phyloP scores from a whole-genome alignment of 1,140 invertebrate species.

The Odontomachus brunneus region DNA sequence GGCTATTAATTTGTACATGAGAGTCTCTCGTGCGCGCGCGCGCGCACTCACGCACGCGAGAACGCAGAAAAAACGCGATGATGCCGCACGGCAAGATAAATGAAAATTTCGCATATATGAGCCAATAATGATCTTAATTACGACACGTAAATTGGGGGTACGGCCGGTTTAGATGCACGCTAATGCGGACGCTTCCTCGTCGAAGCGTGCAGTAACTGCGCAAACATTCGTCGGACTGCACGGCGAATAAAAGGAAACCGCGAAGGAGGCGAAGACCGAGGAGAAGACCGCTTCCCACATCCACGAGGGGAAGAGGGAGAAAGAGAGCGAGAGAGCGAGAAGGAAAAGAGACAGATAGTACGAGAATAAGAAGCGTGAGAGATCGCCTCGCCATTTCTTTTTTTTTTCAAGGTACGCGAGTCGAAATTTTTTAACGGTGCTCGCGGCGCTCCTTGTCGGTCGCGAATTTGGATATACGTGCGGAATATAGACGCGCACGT shows the following conservation, averaged over 20 bases:
- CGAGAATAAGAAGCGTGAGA: conserved; percentile 9
- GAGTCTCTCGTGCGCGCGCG: conserved; percentile 6
- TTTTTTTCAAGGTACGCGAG: conserved; percentile 28
- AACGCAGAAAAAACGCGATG: conserved; percentile 28
- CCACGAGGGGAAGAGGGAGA: neutral
- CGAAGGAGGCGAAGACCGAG: neutral
- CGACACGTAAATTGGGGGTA: conserved; percentile 36
- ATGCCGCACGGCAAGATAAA: neutral
- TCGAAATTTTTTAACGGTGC: conserved; percentile 15
- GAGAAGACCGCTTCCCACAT: neutral
- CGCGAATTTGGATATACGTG: neutral
- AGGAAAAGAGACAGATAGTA: too few species aligned
- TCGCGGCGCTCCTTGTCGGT: neutral
- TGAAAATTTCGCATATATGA: conserved; percentile 49
- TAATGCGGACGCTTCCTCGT: conserved; percentile 25
- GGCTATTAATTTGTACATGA: conserved; percentile 54
- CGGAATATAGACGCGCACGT: neutral
- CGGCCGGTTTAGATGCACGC: conserved; percentile 33
- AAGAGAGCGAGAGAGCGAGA: too few species aligned
- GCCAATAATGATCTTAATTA: conserved; percentile 41
- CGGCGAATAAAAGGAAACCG: conserved; percentile 12
- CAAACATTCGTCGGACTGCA: conserved; percentile 4
- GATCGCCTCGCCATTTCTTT: conserved; percentile 4
- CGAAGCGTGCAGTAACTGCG: conserved; percentile 21
- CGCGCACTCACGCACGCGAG: conserved; percentile 10